These are phyloP conservation scores for Bombus consobrinus DNA, from an alignment of 1,140 invertebrate species.

Conservation along the genomic window DNA sequence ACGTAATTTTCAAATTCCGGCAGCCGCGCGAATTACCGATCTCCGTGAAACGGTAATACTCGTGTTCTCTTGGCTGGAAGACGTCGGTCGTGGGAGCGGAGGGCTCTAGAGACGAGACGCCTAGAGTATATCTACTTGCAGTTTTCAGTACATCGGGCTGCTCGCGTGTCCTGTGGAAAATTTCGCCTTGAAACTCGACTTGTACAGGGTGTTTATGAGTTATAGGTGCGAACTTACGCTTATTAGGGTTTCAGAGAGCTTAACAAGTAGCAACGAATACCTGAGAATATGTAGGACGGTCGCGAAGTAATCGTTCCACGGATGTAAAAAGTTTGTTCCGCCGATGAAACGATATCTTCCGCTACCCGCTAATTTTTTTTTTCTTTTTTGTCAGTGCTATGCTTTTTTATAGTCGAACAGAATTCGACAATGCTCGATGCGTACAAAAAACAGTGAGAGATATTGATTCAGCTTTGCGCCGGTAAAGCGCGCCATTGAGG, in stretches of 20 bases:
- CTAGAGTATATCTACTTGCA: neutral
- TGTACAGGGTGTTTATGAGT: too few relatives aligned
- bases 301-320: neutral
- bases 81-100: too few relatives aligned
- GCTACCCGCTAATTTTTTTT: neutral
- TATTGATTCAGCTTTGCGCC: neutral
- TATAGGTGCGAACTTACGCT: neutral
- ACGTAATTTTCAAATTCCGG: conserved; percentile 38
- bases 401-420: neutral
- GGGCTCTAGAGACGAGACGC: too few relatives aligned
- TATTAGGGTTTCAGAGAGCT: neutral
- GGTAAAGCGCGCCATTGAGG: neutral
- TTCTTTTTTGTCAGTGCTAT: neutral
- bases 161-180: neutral
- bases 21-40: conserved; percentile 30
- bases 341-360: neutral
- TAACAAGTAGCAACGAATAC: neutral
- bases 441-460: neutral
- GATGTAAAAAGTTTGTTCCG: neutral
- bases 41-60: conserved; percentile 36
- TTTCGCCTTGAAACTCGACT: neutral
- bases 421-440: too few relatives aligned
- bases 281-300: neutral
- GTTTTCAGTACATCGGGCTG: neutral
- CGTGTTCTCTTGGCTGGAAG: neutral